Conservation (phyloP, 2,113 vertebrate genomes). For the Pogonocichla stellata region DNA sequence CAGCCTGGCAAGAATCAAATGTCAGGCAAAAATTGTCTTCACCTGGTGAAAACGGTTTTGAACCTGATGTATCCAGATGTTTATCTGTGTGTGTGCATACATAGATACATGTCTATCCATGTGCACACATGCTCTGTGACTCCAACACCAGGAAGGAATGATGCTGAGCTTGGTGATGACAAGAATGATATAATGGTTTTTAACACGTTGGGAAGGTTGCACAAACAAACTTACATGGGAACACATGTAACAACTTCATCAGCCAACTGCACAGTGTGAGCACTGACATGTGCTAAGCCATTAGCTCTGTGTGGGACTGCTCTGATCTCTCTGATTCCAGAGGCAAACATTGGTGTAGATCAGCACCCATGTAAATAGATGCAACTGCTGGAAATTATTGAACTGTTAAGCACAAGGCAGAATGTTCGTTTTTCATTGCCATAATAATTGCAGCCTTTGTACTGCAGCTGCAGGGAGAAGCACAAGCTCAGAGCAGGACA, state of each 20-base stretch:
- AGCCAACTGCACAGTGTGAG: background rate
- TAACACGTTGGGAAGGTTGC: background rate
- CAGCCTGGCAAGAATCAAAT: slow-evolving; percentile 14
- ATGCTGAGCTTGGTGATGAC: background rate
- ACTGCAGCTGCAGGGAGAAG: background rate
- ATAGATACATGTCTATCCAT: background rate
- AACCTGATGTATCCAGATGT: background rate
- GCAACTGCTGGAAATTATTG: background rate
- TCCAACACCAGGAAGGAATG: background rate
- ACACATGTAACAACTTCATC: background rate
- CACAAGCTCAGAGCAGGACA: background rate
- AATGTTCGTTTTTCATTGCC: background rate
- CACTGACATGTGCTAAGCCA: background rate
- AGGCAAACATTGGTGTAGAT: background rate
- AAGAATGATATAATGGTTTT: background rate
- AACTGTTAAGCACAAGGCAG: background rate
- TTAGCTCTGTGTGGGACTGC: background rate
- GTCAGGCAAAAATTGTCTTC: slow-evolving; percentile 9
- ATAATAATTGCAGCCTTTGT: background rate
- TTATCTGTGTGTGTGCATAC: background rate
- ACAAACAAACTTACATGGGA: background rate
- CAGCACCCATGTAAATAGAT: background rate
- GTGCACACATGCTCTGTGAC: background rate
- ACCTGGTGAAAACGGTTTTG: background rate
- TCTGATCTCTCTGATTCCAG: background rate